Evolutionary conservation across 2,797 vertebrate species (phyloP), one percentile per base, ranked within the genome.

Genomic region (Acridotheres tristis): DNA sequence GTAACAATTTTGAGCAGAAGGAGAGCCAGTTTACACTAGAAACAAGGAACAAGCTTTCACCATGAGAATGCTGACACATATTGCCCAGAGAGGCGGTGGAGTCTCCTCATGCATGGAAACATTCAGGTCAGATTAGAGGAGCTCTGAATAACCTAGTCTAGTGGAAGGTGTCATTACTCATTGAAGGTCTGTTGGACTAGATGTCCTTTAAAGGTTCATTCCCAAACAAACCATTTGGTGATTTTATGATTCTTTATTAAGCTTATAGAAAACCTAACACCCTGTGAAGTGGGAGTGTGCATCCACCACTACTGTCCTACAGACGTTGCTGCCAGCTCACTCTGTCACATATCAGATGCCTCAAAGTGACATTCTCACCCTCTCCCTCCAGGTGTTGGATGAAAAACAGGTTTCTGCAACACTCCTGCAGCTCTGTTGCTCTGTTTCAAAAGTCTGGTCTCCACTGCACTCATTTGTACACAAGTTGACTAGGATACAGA

Each of bases 251-350:
- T 67, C 12, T 67, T 11, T 55, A 42, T 5, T 3, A 80, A 69
- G 2, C 15, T 15, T 51, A 3, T 1, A 23, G 36, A 74, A 84
- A 81, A 65, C 9, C 9, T 38, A 59, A 30, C 10, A 40, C 7
- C 6, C 40, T 63, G 25, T 27, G 30, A 63, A 48, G 5, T 14
- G 20, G 3, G 4, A 58, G 3, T 20, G 6, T 48, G 12, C 16
- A n/a, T 26, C n/a, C 16, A 14, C 6, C 42, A 26, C 23, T 12
- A 9, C 2, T 29, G 11, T 17, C 67, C 6, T 18, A 23, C 40
- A 48, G n/a, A 7, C 4, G 2, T 9, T 40, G 26, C 38, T 7
- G 2, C 12, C 34, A 62, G 19, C 18, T 73, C 2, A 0, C 5
- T 9, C 32, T 38, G 13, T 71, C 30, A 27, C n/a, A 62, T 1